Evolutionary conservation across 1,140 invertebrate species (phyloP), one percentile per base, ranked within the genome.

Genomic region (Aricia agestis): DNA sequence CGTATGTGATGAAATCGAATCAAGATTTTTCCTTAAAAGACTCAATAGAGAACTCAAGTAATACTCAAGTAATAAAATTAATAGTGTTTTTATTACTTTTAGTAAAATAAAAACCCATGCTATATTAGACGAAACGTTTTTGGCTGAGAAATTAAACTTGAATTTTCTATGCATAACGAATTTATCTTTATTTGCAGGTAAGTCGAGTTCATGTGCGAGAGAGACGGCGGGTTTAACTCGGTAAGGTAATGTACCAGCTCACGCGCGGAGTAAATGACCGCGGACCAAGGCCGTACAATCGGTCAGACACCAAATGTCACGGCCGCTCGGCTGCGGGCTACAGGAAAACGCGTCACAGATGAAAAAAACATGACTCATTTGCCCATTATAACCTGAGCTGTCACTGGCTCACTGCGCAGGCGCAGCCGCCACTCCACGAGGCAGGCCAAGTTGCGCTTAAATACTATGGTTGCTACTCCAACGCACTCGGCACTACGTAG

Each of bases 261-360:
- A 77, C 79, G 80, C 83, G 80, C 81, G 78, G 84, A 82, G 89
- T 87, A 85, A 86, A 84, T 87, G 89, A 91, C 89, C 87, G 86
- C 81, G 76, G 71, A 74, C 82, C 86, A 89, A 91, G 89, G 87
- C 85, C 89, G 83, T 73, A 76, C 89, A 89, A 89, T 91, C 87
- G 89, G 89, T 89, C 89, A 91, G 82, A 83, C 85, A 84, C 73
- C 84, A 91, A 91, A 91, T 91, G 89, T 91, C 89, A 91, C 77
- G 89, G 89, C 76, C 89, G 78, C 79, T 75, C 76, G 87, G 78
- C 79, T 75, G 77, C 76, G 74, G 71, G 84, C 81, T 83, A 88
- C 88, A 86, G 86, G 87, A 82, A 84, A 85, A 86, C 81, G 79
- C 87, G 89, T 90, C 85, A 90, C 81, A 85, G 81, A 84, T 82